phyloP scores from a whole-genome alignment of 2,888 invertebrate genomes.

The Caenorhabditis drosophilae region DNA sequence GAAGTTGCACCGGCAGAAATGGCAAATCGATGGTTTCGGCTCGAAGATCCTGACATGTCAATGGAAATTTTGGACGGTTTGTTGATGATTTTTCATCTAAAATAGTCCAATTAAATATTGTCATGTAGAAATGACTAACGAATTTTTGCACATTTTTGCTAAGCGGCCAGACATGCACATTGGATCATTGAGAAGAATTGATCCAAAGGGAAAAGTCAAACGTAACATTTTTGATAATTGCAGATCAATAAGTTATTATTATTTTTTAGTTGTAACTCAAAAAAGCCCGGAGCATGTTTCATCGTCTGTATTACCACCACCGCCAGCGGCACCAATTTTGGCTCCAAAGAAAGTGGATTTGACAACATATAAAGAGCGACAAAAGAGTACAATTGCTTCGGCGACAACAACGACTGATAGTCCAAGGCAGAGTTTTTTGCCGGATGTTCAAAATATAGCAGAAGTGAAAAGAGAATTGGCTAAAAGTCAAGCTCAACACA shows the following conservation, averaged over 20 bases:
- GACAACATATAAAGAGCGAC: conserved; percentile 22
- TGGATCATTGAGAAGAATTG: conserved; percentile 18
- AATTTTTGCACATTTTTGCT: conserved; percentile 33
- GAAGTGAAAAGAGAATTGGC: background rate
- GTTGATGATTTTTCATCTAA: background rate
- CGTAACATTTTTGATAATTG: conserved; percentile 1
- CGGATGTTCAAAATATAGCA: conserved; percentile 21
- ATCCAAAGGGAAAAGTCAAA: conserved; percentile 13
- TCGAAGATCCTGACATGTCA: conserved; percentile 11
- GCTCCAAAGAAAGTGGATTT: conserved; percentile 21
- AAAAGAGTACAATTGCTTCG: background rate
- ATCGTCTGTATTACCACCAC: background rate
- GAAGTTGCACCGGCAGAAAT: conserved; percentile 10
- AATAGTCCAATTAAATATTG: background rate
- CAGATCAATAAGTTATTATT: background rate
- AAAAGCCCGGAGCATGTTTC: background rate
- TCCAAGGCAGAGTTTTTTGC: conserved; percentile 15
- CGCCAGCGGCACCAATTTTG: conserved; percentile 11
- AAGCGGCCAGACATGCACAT: conserved; percentile 14
- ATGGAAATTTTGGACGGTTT: conserved; percentile 11
- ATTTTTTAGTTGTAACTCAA: background rate
- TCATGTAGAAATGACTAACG: conserved; percentile 39
- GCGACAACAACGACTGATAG: background rate
- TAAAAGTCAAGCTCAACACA: background rate
- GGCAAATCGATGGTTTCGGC: conserved; percentile 8